Evolutionary conservation across 2,888 invertebrate species (phyloP), one percentile per base, ranked within the genome.

Genomic region (Noctua janthina): DNA sequence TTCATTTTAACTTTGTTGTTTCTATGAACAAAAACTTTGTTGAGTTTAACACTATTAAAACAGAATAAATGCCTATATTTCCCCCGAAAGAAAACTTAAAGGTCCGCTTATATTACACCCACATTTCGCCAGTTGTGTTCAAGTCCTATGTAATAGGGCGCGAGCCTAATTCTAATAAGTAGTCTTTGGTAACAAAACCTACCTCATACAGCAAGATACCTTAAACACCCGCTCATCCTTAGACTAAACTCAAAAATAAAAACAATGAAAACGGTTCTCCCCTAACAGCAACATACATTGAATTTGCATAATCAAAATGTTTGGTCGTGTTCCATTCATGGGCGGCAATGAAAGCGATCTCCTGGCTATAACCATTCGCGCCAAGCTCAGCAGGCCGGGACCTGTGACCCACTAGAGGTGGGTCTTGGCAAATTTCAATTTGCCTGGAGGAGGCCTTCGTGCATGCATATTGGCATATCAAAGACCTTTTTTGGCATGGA

Each of bases 381-480:
- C 83, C 86, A 84, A 89, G 89, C 89, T 88, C 80, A 78, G 90
- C 87, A 89, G 83, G 81, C 81, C 76, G 87, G 67, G 78, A 83
- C 75, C 76, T 87, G 74, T 84, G 87, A 89, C 84, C 89, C 83
- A 77, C 69, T 76, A 72, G 64, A 86, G 84, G 86, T 86, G 72
- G 79, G 83, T 82, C 88, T 90, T 86, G 89, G 91, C 90, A 91
- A 93, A 93, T 94, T 94, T 93, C 93, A 94, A 94, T 94, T 94
- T 93, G 93, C 91, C 91, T 91, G 91, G 88, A 90, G 90, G 89
- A 89, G 89, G 90, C 90, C 91, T 91, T 92, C 91, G 89, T 88
- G 94, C 92, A 92, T 93, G 93, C 93, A 93, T 94, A 94, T 94
- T 93, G 93, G 91, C 91, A 92, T 93, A 92, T 94, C 94, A 93